These are phyloP conservation scores for Sebastes trivittatus DNA, from an alignment of 2,797 vertebrate species.

Conservation along the genomic window DNA sequence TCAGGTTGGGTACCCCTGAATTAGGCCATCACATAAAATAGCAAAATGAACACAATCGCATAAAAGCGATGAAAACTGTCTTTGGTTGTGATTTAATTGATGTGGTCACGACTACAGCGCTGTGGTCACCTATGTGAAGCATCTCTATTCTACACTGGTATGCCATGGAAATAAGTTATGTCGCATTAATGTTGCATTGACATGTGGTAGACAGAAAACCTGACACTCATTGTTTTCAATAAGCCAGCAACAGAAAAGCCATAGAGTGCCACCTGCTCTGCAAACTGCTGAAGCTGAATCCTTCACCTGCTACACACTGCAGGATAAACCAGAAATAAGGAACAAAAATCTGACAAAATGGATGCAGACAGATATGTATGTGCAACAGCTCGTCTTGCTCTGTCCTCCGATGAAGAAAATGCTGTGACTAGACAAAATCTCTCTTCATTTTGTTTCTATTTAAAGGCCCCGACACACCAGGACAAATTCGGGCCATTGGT, in stretches of 20 bases:
- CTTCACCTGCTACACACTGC: constrained; percentile 23
- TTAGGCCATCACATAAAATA: background rate
- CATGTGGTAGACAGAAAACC: constrained; percentile 41
- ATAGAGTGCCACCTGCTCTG: constrained; percentile 56
- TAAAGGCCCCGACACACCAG: too few relatives aligned
- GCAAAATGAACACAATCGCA: background rate
- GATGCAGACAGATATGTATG: constrained; percentile 25
- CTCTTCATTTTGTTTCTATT: background rate
- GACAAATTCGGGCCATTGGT: too few relatives aligned
- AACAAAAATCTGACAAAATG: constrained; percentile 35
- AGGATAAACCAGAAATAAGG: constrained; percentile 34
- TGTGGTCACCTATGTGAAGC: background rate
- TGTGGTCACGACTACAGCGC: background rate
- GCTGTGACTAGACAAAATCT: background rate
- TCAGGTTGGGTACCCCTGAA: background rate
- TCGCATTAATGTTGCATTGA: constrained; percentile 4
- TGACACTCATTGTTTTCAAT: constrained; percentile 56
- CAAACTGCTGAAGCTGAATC: constrained; percentile 55
- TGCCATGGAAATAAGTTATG: background rate
- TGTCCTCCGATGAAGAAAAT: constrained; percentile 9
- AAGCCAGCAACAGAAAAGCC: constrained; percentile 50
- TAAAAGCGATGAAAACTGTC: background rate
- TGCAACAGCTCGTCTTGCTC: constrained; percentile 25
- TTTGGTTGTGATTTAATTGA: background rate
- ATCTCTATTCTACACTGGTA: background rate